Base-by-base conservation (phyloP, 2,888 invertebrate species). In the Oithona nana region DNA sequence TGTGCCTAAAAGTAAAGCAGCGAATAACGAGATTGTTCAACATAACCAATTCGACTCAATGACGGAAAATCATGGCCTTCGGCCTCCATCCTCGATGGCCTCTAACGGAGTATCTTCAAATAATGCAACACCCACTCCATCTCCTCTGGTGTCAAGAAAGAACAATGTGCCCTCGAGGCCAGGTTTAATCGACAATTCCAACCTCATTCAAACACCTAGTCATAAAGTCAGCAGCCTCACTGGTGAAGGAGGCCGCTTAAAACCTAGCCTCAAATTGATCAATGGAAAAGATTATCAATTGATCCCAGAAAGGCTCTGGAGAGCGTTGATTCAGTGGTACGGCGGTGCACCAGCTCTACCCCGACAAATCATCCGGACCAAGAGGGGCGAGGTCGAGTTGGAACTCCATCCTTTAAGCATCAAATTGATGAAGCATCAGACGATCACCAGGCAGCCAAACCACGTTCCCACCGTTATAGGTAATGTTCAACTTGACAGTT, bases 251-350 rank as follows among this genome's bases (percentile, higher is more conserved):
- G 89, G 89, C 0, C 81, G 83, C 69, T 75, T 92, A 65, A 83
- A 84, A 66, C 77, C 81, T 49, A 68, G 67, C 52, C 63, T 70
- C 22, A 80, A 84, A 49, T 75, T 88, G 64, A 79, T 81, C n/a
- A 82, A 85, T 71, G 83, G 82, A 67, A 77, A 83, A 64, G 89
- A 92, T 77, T 92, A 88, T 75, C 86, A 87, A 75, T 76, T 89
- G 56, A 79, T 90, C 58, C 88, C 89, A 1, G 88, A 88, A 70
- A 82, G 85, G 54, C 75, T 90, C 67, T 92, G 90, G 90, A 81
- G 86, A 66, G 88, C 88, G 1, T 73, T 92, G 16, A 82, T 83
- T 65, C 79, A 82, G 66, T 90, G 90, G 90, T 86, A 87, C 75
- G 80, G 81, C 57, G 85, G 86, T 28, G 81, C 83, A 11, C 83